Evolutionary conservation across 2,888 invertebrate species (phyloP).

Genomic region (Apamea crenata): DNA sequence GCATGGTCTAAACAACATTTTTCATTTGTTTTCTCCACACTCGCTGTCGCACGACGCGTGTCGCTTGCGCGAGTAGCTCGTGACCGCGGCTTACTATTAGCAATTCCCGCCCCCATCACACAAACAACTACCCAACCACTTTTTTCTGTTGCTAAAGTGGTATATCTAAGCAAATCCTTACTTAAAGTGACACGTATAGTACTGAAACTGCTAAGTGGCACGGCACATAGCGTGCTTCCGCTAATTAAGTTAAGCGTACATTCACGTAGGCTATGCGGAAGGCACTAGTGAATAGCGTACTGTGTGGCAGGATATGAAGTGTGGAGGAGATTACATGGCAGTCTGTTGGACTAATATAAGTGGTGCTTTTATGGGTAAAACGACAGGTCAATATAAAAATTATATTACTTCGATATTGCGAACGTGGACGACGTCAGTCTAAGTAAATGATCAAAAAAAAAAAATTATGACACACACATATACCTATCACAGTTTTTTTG

Average conservation of each 20-base stretch:
- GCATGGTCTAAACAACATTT: neutral
- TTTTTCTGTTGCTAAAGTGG: neutral
- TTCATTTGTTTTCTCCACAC: neutral
- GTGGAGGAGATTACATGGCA: neutral
- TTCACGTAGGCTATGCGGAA: conserved; percentile 34
- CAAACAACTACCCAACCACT: neutral
- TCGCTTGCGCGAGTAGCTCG: no score
- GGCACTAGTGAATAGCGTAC: conserved; percentile 10
- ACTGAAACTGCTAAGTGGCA: conserved; percentile 13
- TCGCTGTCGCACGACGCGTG: no score
- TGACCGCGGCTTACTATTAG: no score
- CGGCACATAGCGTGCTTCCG: conserved; percentile 23
- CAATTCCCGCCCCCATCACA: no score
- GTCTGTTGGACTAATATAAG: neutral
- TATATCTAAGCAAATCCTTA: neutral
- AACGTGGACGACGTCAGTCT: neutral
- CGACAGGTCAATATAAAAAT: neutral
- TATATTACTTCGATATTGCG: neutral
- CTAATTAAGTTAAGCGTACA: conserved; percentile 56
- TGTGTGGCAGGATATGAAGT: conserved; percentile 13
- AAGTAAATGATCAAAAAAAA: no score
- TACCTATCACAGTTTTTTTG: no score
- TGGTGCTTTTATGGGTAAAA: neutral
- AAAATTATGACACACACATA: no score
- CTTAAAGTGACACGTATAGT: neutral